phyloP scores from a whole-genome alignment of 1,140 invertebrate genomes.

The Mizuhopecten yessoensis region DNA sequence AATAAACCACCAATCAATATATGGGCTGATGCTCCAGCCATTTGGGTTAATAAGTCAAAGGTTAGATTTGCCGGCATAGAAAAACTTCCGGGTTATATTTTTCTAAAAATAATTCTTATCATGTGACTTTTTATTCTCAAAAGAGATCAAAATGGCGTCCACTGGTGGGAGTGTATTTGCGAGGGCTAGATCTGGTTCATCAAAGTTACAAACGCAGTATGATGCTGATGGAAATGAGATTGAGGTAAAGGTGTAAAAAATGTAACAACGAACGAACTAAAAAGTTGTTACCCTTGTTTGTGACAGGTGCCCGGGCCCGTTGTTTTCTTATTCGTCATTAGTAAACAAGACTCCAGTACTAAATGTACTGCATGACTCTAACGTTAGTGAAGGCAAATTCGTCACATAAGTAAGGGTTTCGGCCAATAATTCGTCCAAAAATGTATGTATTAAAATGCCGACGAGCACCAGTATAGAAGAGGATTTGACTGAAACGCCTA shows the following conservation, averaged over 20 bases:
- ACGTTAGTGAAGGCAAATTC: too few relatives aligned
- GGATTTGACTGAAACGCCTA: too few relatives aligned
- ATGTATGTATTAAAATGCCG: too few relatives aligned
- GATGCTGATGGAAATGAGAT: constrained; percentile 81
- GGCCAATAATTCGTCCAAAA: too few relatives aligned
- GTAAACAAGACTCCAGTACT: too few relatives aligned
- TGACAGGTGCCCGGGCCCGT: too few relatives aligned
- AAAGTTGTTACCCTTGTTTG: too few relatives aligned
- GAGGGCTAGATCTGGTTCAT: constrained; percentile 72
- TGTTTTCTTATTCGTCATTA: too few relatives aligned
- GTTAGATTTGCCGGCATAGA: neutral
- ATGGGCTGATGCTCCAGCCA: constrained; percentile 51
- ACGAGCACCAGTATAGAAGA: too few relatives aligned
- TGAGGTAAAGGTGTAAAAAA: constrained; percentile 69
- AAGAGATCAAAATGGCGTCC: constrained; percentile 77
- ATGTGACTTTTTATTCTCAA: constrained; percentile 61
- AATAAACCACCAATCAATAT: constrained; percentile 60
- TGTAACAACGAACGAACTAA: too few relatives aligned
- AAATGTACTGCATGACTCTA: too few relatives aligned
- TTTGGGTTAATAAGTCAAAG: constrained; percentile 42
- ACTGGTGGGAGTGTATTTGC: constrained; percentile 79
- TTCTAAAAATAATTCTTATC: constrained; percentile 47
- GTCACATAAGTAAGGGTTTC: too few relatives aligned
- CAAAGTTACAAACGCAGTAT: constrained; percentile 67
- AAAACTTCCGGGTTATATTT: constrained; percentile 43